Evolutionary conservation across 2,113 vertebrate genomes (phyloP).

Genomic region (Pelecanoides urinatrix): DNA sequence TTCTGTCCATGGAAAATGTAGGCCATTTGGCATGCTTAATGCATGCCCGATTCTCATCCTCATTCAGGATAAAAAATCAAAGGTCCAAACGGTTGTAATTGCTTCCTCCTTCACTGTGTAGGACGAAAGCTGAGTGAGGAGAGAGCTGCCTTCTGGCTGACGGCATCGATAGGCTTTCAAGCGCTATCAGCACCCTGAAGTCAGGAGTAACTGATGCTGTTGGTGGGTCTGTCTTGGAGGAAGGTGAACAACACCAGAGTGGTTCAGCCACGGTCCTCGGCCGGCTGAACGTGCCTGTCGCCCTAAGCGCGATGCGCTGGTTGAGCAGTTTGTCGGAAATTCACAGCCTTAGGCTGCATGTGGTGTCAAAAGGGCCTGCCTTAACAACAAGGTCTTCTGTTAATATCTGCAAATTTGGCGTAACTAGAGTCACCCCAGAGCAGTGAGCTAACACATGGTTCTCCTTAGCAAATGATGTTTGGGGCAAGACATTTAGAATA

Average conservation of each 20-base stretch:
- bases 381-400: neutral
- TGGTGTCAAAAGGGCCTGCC: neutral
- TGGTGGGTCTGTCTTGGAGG: neutral
- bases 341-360: neutral
- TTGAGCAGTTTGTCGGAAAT: neutral
- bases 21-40: neutral
- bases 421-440: neutral
- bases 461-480: neutral
- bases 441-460: neutral
- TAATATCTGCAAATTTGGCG: neutral
- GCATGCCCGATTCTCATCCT: neutral
- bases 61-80: neutral
- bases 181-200: neutral
- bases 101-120: neutral
- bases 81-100: neutral
- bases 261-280: neutral
- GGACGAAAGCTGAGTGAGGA: neutral
- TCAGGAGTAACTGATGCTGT: neutral
- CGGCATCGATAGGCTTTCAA: neutral
- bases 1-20: neutral
- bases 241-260: neutral
- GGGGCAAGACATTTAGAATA: neutral
- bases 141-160: neutral
- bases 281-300: rapidly evolving
- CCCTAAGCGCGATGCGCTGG: rapidly evolving